Base-by-base conservation (phyloP, 2,888 invertebrate genomes). In the Coelinius sp. region DNA sequence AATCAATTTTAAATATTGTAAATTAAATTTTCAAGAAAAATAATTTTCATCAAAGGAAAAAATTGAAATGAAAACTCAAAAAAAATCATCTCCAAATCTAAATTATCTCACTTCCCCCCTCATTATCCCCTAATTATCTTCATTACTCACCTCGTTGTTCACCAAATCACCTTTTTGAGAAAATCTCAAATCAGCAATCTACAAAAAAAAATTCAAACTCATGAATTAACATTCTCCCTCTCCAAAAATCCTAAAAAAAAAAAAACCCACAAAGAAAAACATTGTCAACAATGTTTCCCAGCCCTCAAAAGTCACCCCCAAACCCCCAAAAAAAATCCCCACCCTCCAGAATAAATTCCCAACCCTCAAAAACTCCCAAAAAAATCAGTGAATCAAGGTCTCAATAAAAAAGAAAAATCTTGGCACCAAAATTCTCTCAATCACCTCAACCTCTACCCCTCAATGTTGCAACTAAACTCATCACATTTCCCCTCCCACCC, bases 111-210 rank as follows among this genome's bases (percentile, higher is more conserved):
- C 24, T 64, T 52, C 44, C 31, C 70, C 68, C 67, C 64, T 20
- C 20, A 35, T 35, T 31, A 31, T 24, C 24, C n/a, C 5, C 8
- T 27, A 22, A 63, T 38, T 22, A 41, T 20, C 20, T 38, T 44
- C 27, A 49, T 38, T 74, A 75, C 75, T 78, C 71, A 77, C 81
- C 77, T 80, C 80, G 74, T 71, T 63, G 65, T 70, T 75, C 70
- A 70, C 71, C 69, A 76, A 80, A 77, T 78, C 80, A 81, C 77
- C 71, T 76, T 63, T 63, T 76, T 75, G 73, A 75, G 76, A 67
- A 75, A 67, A 77, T 73, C 80, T 82, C 76, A 82, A 78, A 77
- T 73, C 56, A 75, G 78, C 76, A 80, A 76, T 82, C 83, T 84
- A 78, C 52, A 31, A 31, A 31, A 31, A 3, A 31, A 31, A 31